Evolutionary conservation across 2,797 vertebrate species (phyloP), one percentile per base, ranked within the genome.

Genomic region (Meda fulgida): DNA sequence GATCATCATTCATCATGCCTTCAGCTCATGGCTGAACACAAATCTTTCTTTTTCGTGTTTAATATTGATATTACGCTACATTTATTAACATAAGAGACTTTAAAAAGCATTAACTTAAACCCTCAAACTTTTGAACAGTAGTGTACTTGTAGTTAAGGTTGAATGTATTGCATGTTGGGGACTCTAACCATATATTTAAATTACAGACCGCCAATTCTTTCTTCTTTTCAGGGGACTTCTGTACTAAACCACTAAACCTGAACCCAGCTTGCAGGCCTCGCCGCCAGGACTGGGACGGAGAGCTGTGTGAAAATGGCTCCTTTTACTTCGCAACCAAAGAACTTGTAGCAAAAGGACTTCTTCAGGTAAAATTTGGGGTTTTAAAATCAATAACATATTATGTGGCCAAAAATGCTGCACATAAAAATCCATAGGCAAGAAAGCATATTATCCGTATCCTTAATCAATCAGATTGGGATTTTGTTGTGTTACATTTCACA

Each of bases 281-380:
- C 6, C 93, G 98, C 9, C 98, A 99, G 89, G 97, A 99, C 90
- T 99, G 98, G 98, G 90, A 92, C 0, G 98, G 98, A 9, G 98
- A 99, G 81, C 94, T 99, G 4, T 97, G 95, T 87, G 98, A 99
- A 93, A 99, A 99, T 65, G 97, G 98, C 1, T 99, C 97, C 0
- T 97, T 99, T 89, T 99, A 99, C 92, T 96, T 98, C 88, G 92
- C 95, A 83, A 96, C 93, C n/a, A 95, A 87, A 78, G 89, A 96
- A 2, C 91, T 97, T 71, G 2, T 96, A 0, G 48, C 94, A 73
- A 34, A 93, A 7, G 95, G 95, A 0, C 85, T 92, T 5, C 81
- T 97, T 85, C 98, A 99, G 97, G 98, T 99, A 58, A 75, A 29
- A 48, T 6, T n/a, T 67, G 1, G 26, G 5, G 7, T 1, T 53